These are phyloP conservation scores for Mayetiola destructor DNA, from an alignment of 2,888 invertebrate species.

Conservation along the genomic window DNA sequence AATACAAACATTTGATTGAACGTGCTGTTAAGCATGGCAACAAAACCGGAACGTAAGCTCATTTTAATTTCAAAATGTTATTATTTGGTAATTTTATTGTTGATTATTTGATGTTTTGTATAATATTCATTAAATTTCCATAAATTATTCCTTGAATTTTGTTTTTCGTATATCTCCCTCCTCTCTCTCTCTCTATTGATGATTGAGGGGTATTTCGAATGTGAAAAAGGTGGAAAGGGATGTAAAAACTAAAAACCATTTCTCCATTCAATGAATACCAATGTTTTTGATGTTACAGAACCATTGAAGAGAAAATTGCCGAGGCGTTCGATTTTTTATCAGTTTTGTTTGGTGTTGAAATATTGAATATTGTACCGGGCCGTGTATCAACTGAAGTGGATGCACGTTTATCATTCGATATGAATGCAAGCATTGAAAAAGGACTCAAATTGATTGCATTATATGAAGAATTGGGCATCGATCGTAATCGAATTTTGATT, in stretches of 20 bases:
- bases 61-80: background rate
- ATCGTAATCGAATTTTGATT: conserved; percentile 86
- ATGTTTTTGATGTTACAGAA: no score
- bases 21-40: conserved; percentile 82
- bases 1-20: conserved; percentile 76
- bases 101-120: conserved; percentile 3
- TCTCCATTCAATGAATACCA: no score
- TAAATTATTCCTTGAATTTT: conserved; percentile 1
- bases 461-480: conserved; percentile 79
- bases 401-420: conserved; percentile 83
- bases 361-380: conserved; percentile 93
- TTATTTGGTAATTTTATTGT: no score
- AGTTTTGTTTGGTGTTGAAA: conserved; percentile 92
- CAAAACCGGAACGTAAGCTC: conserved; percentile 43
- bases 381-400: conserved; percentile 94
- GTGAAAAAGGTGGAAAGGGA: background rate
- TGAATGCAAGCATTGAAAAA: conserved; percentile 76
- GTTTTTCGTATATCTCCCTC: no score
- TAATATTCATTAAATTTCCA: background rate
- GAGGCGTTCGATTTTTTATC: conserved; percentile 87
- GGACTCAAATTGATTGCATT: conserved; percentile 76
- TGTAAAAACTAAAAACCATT: no score
- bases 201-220: no score
- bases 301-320: conserved; percentile 55
- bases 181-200: no score